Evolutionary conservation across 2,888 invertebrate genomes (phyloP).

Genomic region (Ophion ellenae): DNA sequence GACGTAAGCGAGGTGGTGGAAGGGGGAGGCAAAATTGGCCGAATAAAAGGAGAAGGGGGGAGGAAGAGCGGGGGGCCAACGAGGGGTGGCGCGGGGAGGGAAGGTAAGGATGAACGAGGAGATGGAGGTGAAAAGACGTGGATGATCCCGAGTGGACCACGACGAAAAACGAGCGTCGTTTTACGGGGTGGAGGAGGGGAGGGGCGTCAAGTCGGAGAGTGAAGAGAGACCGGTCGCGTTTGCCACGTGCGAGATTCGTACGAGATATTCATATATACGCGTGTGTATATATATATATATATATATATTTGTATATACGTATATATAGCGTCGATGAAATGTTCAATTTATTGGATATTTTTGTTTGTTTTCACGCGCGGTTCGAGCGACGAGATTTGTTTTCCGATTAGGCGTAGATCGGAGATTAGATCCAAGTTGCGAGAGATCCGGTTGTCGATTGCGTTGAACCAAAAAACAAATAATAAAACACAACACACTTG

Average conservation of each 20-base stretch:
- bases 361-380: conserved; percentile 63
- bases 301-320: background rate
- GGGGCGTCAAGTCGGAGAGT: conserved; percentile 9
- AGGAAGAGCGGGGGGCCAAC: conserved; percentile 35
- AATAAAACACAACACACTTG: conserved; percentile 75
- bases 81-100: conserved; percentile 67
- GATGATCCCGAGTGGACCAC: conserved; percentile 65
- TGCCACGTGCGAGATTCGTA: conserved; percentile 67
- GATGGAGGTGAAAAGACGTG: conserved; percentile 61
- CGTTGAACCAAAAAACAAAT: conserved; percentile 68
- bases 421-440: conserved; percentile 40
- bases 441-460: conserved; percentile 43
- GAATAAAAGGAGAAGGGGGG: conserved; percentile 1
- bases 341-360: conserved; percentile 30
- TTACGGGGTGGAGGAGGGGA: conserved; percentile 57
- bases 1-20: conserved; percentile 61
- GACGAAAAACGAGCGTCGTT: conserved; percentile 71
- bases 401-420: background rate
- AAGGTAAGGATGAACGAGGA: conserved; percentile 69
- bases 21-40: conserved; percentile 67
- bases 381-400: background rate
- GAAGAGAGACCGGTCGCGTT: conserved; percentile 68
- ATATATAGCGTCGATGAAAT: conserved; percentile 21
- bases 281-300: conserved; percentile 7
- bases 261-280: background rate